Base-by-base conservation (phyloP, 2,113 vertebrate genomes). In the Salvelinus alpinus region DNA sequence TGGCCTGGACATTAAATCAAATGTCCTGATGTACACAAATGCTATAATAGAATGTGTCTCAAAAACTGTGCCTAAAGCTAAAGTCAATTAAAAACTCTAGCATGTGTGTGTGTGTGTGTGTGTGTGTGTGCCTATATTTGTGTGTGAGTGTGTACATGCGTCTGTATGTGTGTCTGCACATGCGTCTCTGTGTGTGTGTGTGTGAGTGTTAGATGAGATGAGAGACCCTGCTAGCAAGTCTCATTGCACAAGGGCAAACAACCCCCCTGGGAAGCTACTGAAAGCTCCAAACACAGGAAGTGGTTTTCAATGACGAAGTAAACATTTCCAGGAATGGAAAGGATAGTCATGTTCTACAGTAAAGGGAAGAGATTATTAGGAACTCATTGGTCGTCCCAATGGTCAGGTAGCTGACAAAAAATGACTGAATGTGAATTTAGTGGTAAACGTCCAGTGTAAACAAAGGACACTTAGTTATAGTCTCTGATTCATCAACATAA, bases 241-340 rank as follows among this genome's bases (percentile, higher is more conserved):
- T 34, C 16, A 11, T 47, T 78, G 69, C 64, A 75, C 47, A 22
- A 78, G 57, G 77, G 77, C 74, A 67, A 80, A 84, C 75, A 77
- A 57, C 64, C 75, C 80, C 72, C 74, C 69, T 57, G 81, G 77
- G 82, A 91, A 73, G 72, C 76, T 77, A 81, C 83, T 81, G 80
- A 82, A 84, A 84, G 78, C 29, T 82, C 76, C 80, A 89, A 91
- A 89, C 80, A 88, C 74, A 87, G 84, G 65, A 88, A 85, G 78
- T 80, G 75, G 82, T 83, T 88, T 83, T 78, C 77, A 85, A 74
- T 86, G 83, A 87, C 83, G 80, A 78, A 86, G 87, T 85, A 83
- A 89, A 90, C 79, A 90, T 84, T 86, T 88, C 78, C 78, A 82
- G 81, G 77, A 83, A 73, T 75, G 69, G 85, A 38, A 77, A 78